These are phyloP conservation scores for Phengaris arion DNA, from an alignment of 2,888 invertebrate species.

Conservation along the genomic window DNA sequence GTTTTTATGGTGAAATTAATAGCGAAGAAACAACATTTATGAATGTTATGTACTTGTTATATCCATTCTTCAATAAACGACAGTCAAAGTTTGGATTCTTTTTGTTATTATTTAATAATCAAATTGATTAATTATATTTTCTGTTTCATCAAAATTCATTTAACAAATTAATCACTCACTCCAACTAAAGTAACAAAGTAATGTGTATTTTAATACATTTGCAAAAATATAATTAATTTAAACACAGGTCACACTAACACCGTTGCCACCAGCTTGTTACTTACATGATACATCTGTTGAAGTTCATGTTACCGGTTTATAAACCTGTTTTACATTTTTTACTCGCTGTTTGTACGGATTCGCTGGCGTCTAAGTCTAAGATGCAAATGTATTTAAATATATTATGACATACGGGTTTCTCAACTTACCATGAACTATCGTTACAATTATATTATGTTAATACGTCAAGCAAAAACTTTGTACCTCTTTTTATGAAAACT, in stretches of 20 bases:
- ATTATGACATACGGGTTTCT: neutral
- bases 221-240: neutral
- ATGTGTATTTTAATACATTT: neutral
- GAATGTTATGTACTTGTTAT: neutral
- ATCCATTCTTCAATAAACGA: neutral
- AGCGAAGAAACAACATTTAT: too few relatives aligned
- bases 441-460: too few relatives aligned
- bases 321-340: neutral
- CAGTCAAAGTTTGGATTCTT: neutral
- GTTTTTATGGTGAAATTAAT: neutral
- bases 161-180: neutral
- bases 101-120: neutral
- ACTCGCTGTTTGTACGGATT: neutral
- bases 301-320: neutral
- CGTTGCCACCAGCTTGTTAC: neutral
- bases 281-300: neutral
- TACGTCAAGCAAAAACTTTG: too few relatives aligned
- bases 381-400: neutral
- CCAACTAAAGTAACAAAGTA: neutral
- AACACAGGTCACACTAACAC: neutral
- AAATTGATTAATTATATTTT: neutral
- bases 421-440: neutral
- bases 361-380: neutral
- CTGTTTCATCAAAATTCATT: neutral
- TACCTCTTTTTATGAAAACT: too few relatives aligned